Evolutionary conservation across 2,113 vertebrate species (phyloP).

Genomic region (Aptenodytes forsteri): DNA sequence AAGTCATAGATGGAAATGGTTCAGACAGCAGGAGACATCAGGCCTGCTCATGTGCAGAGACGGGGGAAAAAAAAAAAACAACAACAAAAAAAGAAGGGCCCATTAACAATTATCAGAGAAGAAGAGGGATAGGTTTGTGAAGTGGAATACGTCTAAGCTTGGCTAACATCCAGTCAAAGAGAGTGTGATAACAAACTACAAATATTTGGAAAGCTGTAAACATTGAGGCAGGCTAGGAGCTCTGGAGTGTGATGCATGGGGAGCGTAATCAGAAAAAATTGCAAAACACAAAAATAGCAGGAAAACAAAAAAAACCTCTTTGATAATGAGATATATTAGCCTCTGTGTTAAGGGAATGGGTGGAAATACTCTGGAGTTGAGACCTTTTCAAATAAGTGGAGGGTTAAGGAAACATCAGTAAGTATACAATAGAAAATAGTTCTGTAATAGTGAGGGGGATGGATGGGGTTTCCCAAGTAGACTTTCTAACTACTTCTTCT

Average conservation of each 20-base stretch:
- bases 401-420: not conserved
- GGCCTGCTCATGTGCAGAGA: not conserved
- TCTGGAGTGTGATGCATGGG: not conserved
- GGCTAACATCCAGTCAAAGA: constrained; percentile 4
- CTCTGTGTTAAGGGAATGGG: not conserved
- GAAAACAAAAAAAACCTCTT: not conserved
- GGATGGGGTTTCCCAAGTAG: not conserved
- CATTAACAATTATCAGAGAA: not conserved
- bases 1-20: not conserved
- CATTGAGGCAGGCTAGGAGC: not conserved
- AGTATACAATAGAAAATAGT: not conserved
- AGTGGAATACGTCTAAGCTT: constrained; percentile 5
- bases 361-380: not conserved
- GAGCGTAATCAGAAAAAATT: not conserved
- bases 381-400: not conserved
- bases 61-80: not conserved
- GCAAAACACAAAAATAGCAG: not conserved
- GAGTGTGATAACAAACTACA: not conserved
- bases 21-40: not conserved
- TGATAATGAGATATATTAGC: not conserved
- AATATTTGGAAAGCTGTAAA: constrained; percentile 20
- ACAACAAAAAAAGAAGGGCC: too few relatives aligned
- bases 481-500: not conserved
- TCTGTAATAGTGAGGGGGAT: not conserved
- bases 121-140: constrained; percentile 6